Percentiles rank a stretch among this genome's conserved stretches.
These are phyloP conservation scores for Gasterosteus aculeatus DNA, from an alignment of 2,113 vertebrate genomes.

Conservation along the genomic window DNA sequence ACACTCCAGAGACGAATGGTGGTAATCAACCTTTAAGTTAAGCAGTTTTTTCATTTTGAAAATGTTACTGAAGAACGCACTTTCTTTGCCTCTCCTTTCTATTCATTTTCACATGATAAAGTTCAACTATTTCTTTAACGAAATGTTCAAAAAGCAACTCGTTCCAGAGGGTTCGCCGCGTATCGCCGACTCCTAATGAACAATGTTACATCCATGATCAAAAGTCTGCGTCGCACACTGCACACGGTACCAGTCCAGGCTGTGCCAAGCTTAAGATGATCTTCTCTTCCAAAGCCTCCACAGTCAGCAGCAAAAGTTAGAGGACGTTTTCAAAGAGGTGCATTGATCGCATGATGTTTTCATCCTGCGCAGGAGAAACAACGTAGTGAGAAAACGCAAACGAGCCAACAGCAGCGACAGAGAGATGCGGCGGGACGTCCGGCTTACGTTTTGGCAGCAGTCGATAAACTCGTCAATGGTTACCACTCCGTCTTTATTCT, in stretches of 20 bases:
- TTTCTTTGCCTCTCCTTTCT: neutral
- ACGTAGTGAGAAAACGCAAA: conserved; percentile 13
- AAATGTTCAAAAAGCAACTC: conserved; percentile 3
- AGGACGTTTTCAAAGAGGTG: conserved; percentile 99
- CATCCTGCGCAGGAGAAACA: conserved; percentile 85
- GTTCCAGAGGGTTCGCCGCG: conserved; percentile 67
- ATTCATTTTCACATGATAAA: neutral
- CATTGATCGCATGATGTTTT: conserved; percentile 99
- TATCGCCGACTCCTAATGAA: conserved; percentile 51
- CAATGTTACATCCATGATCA: conserved; percentile 52
- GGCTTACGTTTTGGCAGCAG: conserved; percentile 97
- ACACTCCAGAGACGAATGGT: conserved; percentile 18
- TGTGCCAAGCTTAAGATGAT: conserved; percentile 76
- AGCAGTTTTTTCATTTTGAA: conserved; percentile 4
- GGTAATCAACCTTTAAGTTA: conserved; percentile 11
- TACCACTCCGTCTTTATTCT: conserved; percentile 98
- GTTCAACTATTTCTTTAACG: neutral
- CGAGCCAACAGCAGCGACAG: neutral
- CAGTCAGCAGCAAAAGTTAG: conserved; percentile 77
- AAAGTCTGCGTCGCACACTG: conserved; percentile 73
- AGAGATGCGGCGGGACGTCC: neutral
- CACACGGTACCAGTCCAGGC: conserved; percentile 70
- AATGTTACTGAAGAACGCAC: neutral
- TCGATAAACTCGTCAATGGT: conserved; percentile 99
- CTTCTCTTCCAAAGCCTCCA: conserved; percentile 70